A percentile compares a stretch with the other conserved stretches of the same genome.
Conservation (phyloP, 2,113 vertebrate species). For the Bos javanicus region DNA sequence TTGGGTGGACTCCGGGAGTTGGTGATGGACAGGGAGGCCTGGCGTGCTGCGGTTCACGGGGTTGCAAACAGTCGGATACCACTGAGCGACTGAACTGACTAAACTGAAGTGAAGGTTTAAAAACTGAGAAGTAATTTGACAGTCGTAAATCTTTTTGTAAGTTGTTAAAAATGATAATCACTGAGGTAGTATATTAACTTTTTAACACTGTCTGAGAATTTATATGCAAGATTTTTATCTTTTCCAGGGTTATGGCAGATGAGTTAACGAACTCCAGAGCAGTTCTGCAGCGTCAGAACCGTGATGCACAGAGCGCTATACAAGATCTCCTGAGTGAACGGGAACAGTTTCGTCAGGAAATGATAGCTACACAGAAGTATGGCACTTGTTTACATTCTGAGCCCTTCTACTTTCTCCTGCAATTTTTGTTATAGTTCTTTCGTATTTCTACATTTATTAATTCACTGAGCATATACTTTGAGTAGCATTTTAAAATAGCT, state of each 20-base stretch:
- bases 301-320: conserved; percentile 94
- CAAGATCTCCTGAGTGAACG: conserved; percentile 94
- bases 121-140: neutral
- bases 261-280: conserved; percentile 92
- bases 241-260: conserved; percentile 96
- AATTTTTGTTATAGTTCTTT: neutral
- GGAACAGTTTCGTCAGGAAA: conserved; percentile 91
- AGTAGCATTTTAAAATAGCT: neutral
- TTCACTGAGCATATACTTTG: neutral
- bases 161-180: neutral
- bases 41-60: neutral
- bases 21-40: neutral
- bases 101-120: neutral
- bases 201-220: neutral
- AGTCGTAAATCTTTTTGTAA: neutral
- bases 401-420: neutral
- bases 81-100: neutral
- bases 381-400: neutral
- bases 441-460: neutral
- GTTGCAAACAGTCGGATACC: accelerated
- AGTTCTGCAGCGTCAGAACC: conserved; percentile 90
- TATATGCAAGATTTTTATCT: conserved; percentile 5
- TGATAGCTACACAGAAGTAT: conserved; percentile 93
- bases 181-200: neutral
- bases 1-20: neutral